Evolutionary conservation across 2,888 invertebrate genomes (phyloP), one percentile per base, ranked within the genome.

Genomic region (Hedya salicella): DNA sequence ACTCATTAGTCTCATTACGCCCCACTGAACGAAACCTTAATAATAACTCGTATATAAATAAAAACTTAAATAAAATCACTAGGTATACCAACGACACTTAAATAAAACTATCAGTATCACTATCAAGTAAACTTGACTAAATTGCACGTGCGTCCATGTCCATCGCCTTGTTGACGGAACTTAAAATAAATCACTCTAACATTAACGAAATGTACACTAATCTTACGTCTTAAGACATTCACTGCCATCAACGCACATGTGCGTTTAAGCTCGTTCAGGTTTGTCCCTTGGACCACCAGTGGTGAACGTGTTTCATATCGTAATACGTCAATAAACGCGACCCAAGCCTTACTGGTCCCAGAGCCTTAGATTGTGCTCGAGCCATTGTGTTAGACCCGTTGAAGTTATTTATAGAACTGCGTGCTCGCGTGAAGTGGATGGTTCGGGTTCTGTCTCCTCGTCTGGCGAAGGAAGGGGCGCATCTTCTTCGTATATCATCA

Each of bases 401-500:
- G 3, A 4, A 3, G 6, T 36, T 36, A 36, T 25, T 25, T 25
- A 25, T 6, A 25, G 1, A 6, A 25, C 25, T 25, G 25, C 6
- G 17, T 30, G 25, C 6, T 6, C 57, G 0, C 13, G 8, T 11
- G 65, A 59, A 5, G 39, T 40, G 1, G 59, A 53, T 8, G 46
- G 52, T 13, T 17, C 36, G 1, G 16, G 8, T 11, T 53, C n/a
- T 0, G 3, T 3, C 19, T 50, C 21, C 9, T 71, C 68, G 0
- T 52, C 73, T 0, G 85, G 76, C 0, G 94, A 86, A 0, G 95
- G 95, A 16, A 96, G 76, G 0, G 95, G 95, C 0, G 95, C 95
- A 71, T 96, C 94, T 74, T 95, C 96, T 83, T 96, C 95, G 75
- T 95, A 95, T 59, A 95, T 93, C 93, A 95, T 95, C 68, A 93